Base-by-base conservation (phyloP, 1,140 invertebrate species). In the Notospermus geniculatus region DNA sequence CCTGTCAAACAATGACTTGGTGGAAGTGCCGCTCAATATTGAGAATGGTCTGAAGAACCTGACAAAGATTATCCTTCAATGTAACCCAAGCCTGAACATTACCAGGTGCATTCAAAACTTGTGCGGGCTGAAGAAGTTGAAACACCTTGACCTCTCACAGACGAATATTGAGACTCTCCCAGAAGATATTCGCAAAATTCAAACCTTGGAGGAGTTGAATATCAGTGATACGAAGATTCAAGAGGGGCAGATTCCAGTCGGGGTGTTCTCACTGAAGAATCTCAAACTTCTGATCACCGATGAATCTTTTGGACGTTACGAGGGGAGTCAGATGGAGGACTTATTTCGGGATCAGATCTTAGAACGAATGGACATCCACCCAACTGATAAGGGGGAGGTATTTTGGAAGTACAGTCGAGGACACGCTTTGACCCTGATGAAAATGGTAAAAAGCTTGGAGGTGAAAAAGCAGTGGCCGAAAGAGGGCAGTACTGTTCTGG, bases 401-500 rank as follows among this genome's bases (percentile, higher is more conserved):
- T 9, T 50, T 9, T 50, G 46, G 46, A 50, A 27, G n/a, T 50
- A 50, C 46, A 50, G 46, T n/a, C 46, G 46, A 5, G 46, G 46
- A 19, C 19, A 19, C 19, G 46, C 46, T 19, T n/a, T 50, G 5
- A 19, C 4, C 5, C n/a, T 50, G 19, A 50, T 50, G 46, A 50
- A 50, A 50, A 27, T 7, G 9, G 46, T 19, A 4, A 19, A 50
- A 9, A 50, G n/a, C 4, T 7, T 50, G 46, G 46, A 50, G 25
- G 4, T 23, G 46, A 50, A 50, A n/a, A 50, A n/a, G n/a, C 25
- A 50, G 25, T 19, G 46, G 19, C 25, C 19, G 4, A 9, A 23
- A 5, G 25, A 27, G 46, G 19, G n/a, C 5, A 50, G 25, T 9
- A 50, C 4, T 4, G 25, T 50, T n/a, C 25, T 23, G 4, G 46